Evolutionary conservation across 2,888 invertebrate species (phyloP).

Genomic region (Dimorphilus gyrociliatus): DNA sequence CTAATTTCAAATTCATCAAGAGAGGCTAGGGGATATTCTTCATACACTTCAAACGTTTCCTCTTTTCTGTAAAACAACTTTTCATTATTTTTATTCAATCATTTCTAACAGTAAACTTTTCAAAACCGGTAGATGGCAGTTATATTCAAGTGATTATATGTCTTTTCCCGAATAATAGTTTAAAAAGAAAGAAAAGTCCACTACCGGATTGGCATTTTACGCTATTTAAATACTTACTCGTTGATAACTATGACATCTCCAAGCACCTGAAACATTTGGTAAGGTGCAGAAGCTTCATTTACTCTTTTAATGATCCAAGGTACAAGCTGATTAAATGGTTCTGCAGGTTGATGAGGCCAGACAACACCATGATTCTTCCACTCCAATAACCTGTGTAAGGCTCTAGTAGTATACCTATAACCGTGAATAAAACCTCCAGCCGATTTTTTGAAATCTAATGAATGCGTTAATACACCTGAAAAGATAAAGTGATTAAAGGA

Average conservation of each 20-base stretch:
- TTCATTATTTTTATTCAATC: no score
- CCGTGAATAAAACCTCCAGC: conserved; percentile 42
- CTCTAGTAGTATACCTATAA: conserved; percentile 39
- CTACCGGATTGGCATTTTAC: no score
- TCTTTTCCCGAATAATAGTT: no score
- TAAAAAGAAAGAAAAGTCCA: no score
- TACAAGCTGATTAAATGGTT: conserved; percentile 22
- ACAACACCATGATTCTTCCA: conserved; percentile 30
- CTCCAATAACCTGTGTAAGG: conserved; percentile 34
- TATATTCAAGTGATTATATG: no score
- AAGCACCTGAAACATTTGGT: conserved; percentile 39
- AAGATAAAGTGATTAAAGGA: conserved; percentile 34
- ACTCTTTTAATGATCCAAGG: conserved; percentile 32
- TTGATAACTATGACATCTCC: conserved; percentile 34
- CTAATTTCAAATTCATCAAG: no score
- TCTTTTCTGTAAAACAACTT: no score
- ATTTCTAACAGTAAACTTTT: no score
- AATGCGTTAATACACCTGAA: conserved; percentile 36
- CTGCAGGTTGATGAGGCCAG: conserved; percentile 32
- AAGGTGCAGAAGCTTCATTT: conserved; percentile 39
- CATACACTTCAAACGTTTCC: no score
- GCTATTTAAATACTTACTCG: conserved; percentile 22
- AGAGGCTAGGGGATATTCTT: no score
- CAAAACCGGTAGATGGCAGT: no score
- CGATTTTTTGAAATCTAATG: conserved; percentile 38